Evolutionary conservation across 2,113 vertebrate species (phyloP).

Genomic region (Hippopotamus amphibius): DNA sequence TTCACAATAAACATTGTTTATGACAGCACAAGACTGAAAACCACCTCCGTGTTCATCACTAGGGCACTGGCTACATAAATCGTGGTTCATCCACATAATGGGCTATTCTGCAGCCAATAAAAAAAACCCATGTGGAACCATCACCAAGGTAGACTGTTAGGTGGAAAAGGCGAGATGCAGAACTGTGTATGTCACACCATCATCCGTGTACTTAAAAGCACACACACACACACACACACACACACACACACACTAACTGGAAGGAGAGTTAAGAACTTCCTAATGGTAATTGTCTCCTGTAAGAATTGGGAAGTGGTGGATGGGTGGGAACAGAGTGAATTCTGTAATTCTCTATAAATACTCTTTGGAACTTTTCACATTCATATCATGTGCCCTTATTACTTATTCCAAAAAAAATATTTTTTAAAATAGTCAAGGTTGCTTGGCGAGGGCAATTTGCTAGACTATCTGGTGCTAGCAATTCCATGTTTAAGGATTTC

Average conservation of each 20-base stretch:
- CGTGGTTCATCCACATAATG: background rate
- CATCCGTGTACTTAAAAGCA: background rate
- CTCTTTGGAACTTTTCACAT: background rate
- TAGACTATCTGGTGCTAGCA: background rate
- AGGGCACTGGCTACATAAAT: background rate
- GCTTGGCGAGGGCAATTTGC: background rate
- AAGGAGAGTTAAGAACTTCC: background rate
- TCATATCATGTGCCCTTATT: background rate
- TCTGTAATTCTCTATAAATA: background rate
- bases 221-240: background rate
- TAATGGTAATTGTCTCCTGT: background rate
- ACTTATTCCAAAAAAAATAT: background rate
- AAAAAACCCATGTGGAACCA: background rate
- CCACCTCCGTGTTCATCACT: background rate
- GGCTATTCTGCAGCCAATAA: background rate
- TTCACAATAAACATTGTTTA: background rate
- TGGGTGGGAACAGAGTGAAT: background rate
- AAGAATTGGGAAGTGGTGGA: background rate
- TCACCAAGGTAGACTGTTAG: background rate
- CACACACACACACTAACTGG: background rate
- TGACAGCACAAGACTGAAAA: background rate
- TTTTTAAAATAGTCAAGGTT: background rate
- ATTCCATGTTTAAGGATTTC: background rate
- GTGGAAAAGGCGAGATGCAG: slow-evolving; percentile 1
- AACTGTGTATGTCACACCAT: background rate